phyloP scores from a whole-genome alignment of 2,888 invertebrate genomes.

The Drosophila seclusa region DNA sequence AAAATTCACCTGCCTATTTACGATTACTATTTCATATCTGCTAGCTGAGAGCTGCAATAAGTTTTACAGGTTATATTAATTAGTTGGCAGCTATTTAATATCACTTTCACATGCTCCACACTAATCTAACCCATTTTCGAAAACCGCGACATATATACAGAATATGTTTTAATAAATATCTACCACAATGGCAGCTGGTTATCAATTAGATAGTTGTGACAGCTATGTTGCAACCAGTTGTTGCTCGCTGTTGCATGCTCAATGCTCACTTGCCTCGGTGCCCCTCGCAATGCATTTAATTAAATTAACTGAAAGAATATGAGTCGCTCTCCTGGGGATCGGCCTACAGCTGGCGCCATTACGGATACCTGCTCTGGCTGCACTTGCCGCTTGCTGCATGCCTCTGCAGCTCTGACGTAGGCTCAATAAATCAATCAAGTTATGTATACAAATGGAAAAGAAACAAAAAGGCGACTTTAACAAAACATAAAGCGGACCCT shows the following conservation, averaged over 20 bases:
- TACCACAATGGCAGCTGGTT: slow-evolving; percentile 45
- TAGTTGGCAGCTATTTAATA: not conserved
- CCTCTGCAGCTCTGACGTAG: slow-evolving; percentile 24
- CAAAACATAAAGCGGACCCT: slow-evolving; percentile 49
- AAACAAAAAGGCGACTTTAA: slow-evolving; percentile 42
- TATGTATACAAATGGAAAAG: slow-evolving; percentile 20
- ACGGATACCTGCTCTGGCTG: slow-evolving; percentile 37
- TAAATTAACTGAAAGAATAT: slow-evolving; percentile 62
- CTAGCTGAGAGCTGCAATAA: not conserved
- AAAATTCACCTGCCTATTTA: not conserved
- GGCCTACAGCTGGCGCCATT: slow-evolving; percentile 36
- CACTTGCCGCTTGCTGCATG: slow-evolving; percentile 44
- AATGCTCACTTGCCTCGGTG: slow-evolving; percentile 20
- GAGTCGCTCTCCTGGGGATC: slow-evolving; percentile 16
- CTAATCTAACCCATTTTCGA: not conserved
- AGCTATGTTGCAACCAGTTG: slow-evolving; percentile 39
- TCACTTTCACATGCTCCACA: not conserved
- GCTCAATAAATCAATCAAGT: slow-evolving; percentile 77
- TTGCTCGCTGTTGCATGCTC: slow-evolving; percentile 12
- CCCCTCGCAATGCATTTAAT: slow-evolving; percentile 57
- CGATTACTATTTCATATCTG: not conserved
- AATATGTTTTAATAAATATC: not conserved
- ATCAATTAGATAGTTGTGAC: slow-evolving; percentile 60
- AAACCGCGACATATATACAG: not conserved
- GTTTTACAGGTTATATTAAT: not conserved